Conservation (phyloP, 2,113 vertebrate species). For the Solenodon paradoxus region DNA sequence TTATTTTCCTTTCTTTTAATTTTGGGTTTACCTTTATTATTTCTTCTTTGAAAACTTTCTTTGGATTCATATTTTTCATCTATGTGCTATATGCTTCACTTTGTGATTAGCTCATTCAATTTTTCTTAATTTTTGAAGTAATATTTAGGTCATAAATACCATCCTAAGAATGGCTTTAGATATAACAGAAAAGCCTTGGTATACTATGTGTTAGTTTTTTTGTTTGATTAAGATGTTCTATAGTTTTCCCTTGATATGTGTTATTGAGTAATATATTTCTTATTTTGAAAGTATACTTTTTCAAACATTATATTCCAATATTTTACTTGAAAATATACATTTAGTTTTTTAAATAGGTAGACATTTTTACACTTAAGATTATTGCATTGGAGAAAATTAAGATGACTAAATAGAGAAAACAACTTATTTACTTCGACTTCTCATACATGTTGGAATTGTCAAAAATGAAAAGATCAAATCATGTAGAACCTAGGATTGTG, state of each 20-base stretch:
- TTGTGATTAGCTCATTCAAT: background rate
- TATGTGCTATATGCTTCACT: background rate
- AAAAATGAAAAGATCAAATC: background rate
- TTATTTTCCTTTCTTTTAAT: background rate
- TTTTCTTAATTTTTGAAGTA: background rate
- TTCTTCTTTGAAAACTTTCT: background rate
- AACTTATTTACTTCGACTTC: background rate
- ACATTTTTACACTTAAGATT: background rate
- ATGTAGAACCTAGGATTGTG: background rate
- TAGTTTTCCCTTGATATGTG: background rate
- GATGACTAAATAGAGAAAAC: background rate
- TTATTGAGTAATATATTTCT: background rate
- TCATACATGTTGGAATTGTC: background rate
- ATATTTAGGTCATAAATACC: background rate
- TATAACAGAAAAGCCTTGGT: background rate
- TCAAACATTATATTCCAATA: background rate
- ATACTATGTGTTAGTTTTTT: background rate
- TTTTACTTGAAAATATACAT: background rate
- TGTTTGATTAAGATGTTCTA: background rate
- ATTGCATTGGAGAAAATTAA: background rate
- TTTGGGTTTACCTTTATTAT: background rate
- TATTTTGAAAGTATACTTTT: background rate
- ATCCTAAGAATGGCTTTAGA: background rate
- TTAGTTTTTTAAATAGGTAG: background rate
- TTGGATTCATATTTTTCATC: background rate